Base-by-base conservation (phyloP, 2,888 invertebrate species). In the Agriopis marginaria region DNA sequence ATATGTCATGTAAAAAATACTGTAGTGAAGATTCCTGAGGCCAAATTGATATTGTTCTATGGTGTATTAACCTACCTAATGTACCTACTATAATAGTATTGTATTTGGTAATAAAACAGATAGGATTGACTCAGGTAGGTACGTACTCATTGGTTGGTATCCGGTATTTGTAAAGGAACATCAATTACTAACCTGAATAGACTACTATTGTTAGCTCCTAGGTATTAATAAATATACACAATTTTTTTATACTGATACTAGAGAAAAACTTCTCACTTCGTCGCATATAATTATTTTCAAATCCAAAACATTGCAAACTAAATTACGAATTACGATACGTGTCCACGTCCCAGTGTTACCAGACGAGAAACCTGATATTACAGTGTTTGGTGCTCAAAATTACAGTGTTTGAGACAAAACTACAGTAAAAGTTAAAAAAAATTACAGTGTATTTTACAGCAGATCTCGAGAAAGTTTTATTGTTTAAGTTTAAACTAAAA, bases 281-380 rank as follows among this genome's bases (percentile, higher is more conserved):
- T 64, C 72, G 64, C 61, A 50, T 67, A 42, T 61, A 10, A 42
- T 10, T 40, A 51, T 49, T 67, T 66, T 40, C 14, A 10, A 62
- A 63, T 63, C 61, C 56, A 74, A 78, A 76, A 76, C 72, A 75
- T 66, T 75, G 73, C 75, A 61, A 50, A n/a, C 7, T 12, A 5
- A 45, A n/a, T n/a, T 7, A n/a, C 10, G 11, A 45, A n/a, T n/a
- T n/a, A 14, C 50, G 14, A 86, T 87, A 89, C 89, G 89, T 89
- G 89, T 88, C 86, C 87, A 85, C 83, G 82, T 81, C 84, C 81
- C 1, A 32, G 4, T 3, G 32, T 32, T 4, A 83, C 76, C 80
- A 59, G n/a, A n/a, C n/a, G n/a, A n/a, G n/a, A n/a, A n/a, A n/a
- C n/a, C n/a, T n/a, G n/a, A n/a, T n/a, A n/a, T n/a, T n/a, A n/a